phyloP scores from a whole-genome alignment of 2,113 vertebrate genomes.

The Pycnonotus jocosus region DNA sequence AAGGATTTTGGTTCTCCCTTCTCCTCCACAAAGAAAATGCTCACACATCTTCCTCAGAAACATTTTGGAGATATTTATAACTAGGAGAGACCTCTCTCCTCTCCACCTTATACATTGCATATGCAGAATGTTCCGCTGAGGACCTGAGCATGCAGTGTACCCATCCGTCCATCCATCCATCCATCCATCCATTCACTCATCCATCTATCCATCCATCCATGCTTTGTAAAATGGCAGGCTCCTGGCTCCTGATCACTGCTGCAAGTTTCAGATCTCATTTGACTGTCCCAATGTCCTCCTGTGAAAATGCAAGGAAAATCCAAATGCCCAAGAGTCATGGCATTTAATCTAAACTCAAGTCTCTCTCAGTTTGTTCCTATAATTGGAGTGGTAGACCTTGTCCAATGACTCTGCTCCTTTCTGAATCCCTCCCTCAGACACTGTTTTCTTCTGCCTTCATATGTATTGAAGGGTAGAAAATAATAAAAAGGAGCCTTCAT shows the following conservation, averaged over 20 bases:
- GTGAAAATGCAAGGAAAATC: not conserved
- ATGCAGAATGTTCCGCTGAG: not conserved
- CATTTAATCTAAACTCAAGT: not conserved
- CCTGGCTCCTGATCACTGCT: not conserved
- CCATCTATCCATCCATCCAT: not conserved
- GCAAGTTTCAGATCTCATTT: not conserved
- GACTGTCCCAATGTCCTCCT: not conserved
- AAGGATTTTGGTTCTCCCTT: not conserved
- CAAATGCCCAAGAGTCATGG: not conserved
- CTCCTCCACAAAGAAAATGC: not conserved
- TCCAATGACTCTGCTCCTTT: not conserved
- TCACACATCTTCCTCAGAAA: not conserved
- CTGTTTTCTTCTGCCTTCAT: not conserved
- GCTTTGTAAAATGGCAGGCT: not conserved
- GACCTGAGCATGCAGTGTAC: fast-evolving
- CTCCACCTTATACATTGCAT: not conserved
- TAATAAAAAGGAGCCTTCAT: not conserved
- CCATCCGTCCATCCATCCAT: too few species aligned
- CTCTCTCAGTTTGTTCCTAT: not conserved
- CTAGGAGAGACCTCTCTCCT: not conserved
- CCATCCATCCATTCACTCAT: not conserved
- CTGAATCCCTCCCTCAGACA: not conserved
- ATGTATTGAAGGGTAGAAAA: not conserved
- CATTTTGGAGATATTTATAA: not conserved
- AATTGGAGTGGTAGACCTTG: not conserved